These are phyloP conservation scores for Netelia virgata DNA, from an alignment of 2,888 invertebrate species.

Conservation along the genomic window DNA sequence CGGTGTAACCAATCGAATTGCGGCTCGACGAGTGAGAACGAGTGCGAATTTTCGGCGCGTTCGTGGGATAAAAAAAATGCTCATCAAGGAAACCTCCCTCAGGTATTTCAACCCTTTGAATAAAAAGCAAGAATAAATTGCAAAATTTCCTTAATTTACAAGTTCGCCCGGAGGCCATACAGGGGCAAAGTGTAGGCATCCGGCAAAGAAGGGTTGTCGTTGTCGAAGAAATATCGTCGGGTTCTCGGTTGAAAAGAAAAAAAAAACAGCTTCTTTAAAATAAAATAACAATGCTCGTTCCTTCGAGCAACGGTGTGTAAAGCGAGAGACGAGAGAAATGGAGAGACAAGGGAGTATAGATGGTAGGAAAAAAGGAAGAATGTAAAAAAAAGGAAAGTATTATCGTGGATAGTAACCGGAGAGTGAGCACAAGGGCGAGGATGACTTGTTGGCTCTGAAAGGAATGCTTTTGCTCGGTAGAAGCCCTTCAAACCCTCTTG, in stretches of 20 bases:
- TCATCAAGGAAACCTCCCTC: constrained; percentile 83
- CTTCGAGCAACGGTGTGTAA: not conserved
- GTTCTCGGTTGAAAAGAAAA: constrained; percentile 10
- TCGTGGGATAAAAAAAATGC: constrained; percentile 74
- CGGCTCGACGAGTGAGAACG: not conserved
- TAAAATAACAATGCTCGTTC: constrained; percentile 21
- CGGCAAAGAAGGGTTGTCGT: not conserved
- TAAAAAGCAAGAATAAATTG: constrained; percentile 2
- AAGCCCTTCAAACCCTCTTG: constrained; percentile 42
- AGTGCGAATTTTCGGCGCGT: not conserved
- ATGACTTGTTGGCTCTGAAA: constrained; percentile 41
- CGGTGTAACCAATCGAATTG: constrained; percentile 73
- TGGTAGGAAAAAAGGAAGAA: not conserved
- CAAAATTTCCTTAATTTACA: not conserved
- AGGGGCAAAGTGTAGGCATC: not conserved
- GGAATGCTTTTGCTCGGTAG: constrained; percentile 42
- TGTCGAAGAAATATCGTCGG: constrained; percentile 7
- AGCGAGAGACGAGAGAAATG: not conserved
- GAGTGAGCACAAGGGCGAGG: constrained; percentile 35
- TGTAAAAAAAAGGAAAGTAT: constrained; percentile 37
- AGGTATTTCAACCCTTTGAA: constrained; percentile 75
- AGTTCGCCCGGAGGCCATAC: not conserved
- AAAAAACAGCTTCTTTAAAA: not conserved
- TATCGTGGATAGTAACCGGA: constrained; percentile 34
- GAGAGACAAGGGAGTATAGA: constrained; percentile 11